Evolutionary conservation across 1,140 invertebrate species (phyloP), one percentile per base, ranked within the genome.

Genomic region (Ericerus pela): DNA sequence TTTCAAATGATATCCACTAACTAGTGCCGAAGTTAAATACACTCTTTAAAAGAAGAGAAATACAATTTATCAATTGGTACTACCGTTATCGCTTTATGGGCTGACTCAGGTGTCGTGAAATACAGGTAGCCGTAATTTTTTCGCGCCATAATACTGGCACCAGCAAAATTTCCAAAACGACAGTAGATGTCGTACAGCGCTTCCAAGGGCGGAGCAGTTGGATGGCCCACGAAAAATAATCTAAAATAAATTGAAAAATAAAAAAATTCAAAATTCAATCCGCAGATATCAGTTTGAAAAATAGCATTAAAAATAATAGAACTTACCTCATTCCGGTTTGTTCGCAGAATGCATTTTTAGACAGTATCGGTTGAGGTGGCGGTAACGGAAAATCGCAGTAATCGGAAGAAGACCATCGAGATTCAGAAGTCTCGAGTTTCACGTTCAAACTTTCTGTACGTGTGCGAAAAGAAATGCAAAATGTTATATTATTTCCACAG

Each of bases 41-140:
- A n/a, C n/a, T n/a, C n/a, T n/a, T n/a, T n/a, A n/a, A n/a, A n/a
- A n/a, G n/a, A n/a, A n/a, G n/a, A n/a, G n/a, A n/a, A n/a, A n/a
- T n/a, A n/a, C n/a, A n/a, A n/a, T n/a, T n/a, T n/a, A n/a, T n/a
- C n/a, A n/a, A n/a, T n/a, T n/a, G n/a, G n/a, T n/a, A n/a, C n/a
- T n/a, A n/a, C n/a, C n/a, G n/a, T n/a, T n/a, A n/a, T 85, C 14
- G 87, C 87, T 62, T 81, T 77, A 58, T 83, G 77, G 0, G 89
- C 90, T 59, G 84, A 80, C 28, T 81, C 79, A 41, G 77, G 75
- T 24, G 72, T 79, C 2, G 86, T 84, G 72, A 88, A 95, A 66
- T 90, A 90, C 0, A 85, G 89, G 70, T 92, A 95, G 0, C 89
- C 90, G 72, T 87, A 93, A 64, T 83, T 89, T 71, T 86, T 86